A percentile compares a stretch with the other conserved stretches of the same genome.
Evolutionary conservation across 1,140 invertebrate genomes (phyloP).

Genomic region (Maconellicoccus hirsutus): DNA sequence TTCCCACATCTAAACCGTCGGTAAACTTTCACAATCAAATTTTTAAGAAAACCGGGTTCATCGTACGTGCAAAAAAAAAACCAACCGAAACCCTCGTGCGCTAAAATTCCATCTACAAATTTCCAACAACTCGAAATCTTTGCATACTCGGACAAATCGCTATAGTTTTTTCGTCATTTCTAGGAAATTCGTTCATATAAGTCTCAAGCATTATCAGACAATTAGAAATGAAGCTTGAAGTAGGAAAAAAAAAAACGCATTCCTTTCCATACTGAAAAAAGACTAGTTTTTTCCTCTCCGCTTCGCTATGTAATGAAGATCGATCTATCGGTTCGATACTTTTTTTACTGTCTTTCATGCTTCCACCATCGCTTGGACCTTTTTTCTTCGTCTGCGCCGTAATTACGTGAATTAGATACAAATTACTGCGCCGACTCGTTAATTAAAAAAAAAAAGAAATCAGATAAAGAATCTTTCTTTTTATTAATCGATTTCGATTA

Average conservation of each 20-base stretch:
- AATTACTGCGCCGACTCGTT: not conserved
- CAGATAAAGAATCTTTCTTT: not conserved
- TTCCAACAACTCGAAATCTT: too few species aligned
- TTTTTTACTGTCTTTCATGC: not conserved
- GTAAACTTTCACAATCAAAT: too few species aligned
- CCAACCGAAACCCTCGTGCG: too few species aligned
- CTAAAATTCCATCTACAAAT: too few species aligned
- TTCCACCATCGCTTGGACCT: not conserved
- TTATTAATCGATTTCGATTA: too few species aligned
- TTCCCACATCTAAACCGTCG: too few species aligned
- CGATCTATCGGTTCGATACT: slow-evolving; percentile 5
- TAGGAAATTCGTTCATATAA: not conserved
- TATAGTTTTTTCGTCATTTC: not conserved
- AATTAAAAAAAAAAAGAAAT: not conserved
- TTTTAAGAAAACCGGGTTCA: too few species aligned
- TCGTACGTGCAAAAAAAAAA: too few species aligned
- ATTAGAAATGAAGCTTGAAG: not conserved
- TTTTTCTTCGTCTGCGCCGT: slow-evolving; percentile 7
- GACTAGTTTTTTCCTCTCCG: not conserved
- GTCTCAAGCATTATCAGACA: not conserved
- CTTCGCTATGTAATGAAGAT: slow-evolving; percentile 6
- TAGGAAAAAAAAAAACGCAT: not conserved
- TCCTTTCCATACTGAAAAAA: not conserved
- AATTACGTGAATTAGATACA: slow-evolving; percentile 13
- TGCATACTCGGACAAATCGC: too few species aligned